Percentiles rank a stretch among this genome's conserved stretches.
Conservation (phyloP, 2,888 invertebrate genomes). For the Plusia festucae region DNA sequence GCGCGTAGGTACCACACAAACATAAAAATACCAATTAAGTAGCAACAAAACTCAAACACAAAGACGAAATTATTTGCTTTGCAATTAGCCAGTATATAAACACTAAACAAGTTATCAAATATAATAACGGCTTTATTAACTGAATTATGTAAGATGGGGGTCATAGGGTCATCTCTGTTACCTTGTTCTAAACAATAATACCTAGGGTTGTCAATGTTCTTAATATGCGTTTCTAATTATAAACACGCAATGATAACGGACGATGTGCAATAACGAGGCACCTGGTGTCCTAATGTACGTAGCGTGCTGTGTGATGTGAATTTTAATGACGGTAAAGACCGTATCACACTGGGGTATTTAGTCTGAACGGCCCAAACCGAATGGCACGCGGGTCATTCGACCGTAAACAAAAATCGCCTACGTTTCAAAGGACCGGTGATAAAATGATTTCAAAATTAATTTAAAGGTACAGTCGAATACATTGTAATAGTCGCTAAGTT, state of each 20-base stretch:
- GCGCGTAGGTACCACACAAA: neutral
- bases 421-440: too few relatives aligned
- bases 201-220: constrained; percentile 63
- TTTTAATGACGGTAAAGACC: constrained; percentile 46
- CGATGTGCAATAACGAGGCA: constrained; percentile 31
- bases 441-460: too few relatives aligned
- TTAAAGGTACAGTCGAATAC: too few relatives aligned
- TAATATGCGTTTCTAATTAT: constrained; percentile 74
- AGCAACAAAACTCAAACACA: constrained; percentile 2
- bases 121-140: constrained; percentile 52
- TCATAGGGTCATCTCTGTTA: constrained; percentile 52
- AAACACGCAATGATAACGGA: constrained; percentile 71
- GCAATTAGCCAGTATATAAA: constrained; percentile 12
- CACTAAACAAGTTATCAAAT: constrained; percentile 34
- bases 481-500: too few relatives aligned
- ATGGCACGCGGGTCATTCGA: too few relatives aligned
- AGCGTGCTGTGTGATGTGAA: constrained; percentile 40
- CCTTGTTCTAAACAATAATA: constrained; percentile 55
- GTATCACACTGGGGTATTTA: too few relatives aligned
- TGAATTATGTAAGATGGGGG: constrained; percentile 46
- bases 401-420: too few relatives aligned
- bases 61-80: constrained; percentile 18
- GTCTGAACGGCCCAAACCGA: too few relatives aligned
- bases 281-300: constrained; percentile 47
- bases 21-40: constrained; percentile 12